These are phyloP conservation scores for Ciconia boyciana DNA, from an alignment of 2,113 vertebrate species.

Conservation along the genomic window DNA sequence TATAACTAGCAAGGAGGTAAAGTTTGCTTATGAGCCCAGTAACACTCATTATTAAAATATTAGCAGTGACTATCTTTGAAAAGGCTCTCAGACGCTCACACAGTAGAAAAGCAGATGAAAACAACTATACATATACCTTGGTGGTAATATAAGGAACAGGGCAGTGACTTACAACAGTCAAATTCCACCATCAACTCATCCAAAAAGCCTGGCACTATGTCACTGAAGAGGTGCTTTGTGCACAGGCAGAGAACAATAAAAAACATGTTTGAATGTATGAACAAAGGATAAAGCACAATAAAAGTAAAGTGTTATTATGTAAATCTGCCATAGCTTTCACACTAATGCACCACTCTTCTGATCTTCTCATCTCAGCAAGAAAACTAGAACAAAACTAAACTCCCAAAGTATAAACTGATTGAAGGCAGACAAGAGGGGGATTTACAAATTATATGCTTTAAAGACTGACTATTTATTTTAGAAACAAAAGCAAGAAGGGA, in stretches of 20 bases:
- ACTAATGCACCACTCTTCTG: not conserved
- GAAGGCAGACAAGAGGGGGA: slow-evolving; percentile 22
- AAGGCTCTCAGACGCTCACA: not conserved
- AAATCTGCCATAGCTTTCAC: not conserved
- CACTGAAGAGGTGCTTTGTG: not conserved
- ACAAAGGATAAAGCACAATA: not conserved
- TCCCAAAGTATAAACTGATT: slow-evolving; percentile 48
- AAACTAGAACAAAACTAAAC: not conserved
- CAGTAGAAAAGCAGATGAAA: not conserved
- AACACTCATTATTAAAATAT: not conserved
- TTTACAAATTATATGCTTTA: slow-evolving; percentile 28
- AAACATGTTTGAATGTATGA: not conserved
- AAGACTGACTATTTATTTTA: slow-evolving; percentile 29
- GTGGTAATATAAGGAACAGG: not conserved
- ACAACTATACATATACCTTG: not conserved
- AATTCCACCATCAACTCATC: not conserved
- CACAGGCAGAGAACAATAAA: not conserved
- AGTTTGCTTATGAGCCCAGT: not conserved
- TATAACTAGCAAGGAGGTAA: not conserved
- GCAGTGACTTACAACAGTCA: not conserved
- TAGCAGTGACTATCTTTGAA: not conserved
- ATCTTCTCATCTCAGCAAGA: slow-evolving; percentile 31
- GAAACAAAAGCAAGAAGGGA: slow-evolving; percentile 36
- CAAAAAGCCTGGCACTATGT: not conserved
- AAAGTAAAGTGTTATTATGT: slow-evolving; percentile 3